Percentiles rank a stretch among this genome's conserved stretches.
These are phyloP conservation scores for Hyposoter dolosus DNA, from an alignment of 2,888 invertebrate species.

Conservation along the genomic window DNA sequence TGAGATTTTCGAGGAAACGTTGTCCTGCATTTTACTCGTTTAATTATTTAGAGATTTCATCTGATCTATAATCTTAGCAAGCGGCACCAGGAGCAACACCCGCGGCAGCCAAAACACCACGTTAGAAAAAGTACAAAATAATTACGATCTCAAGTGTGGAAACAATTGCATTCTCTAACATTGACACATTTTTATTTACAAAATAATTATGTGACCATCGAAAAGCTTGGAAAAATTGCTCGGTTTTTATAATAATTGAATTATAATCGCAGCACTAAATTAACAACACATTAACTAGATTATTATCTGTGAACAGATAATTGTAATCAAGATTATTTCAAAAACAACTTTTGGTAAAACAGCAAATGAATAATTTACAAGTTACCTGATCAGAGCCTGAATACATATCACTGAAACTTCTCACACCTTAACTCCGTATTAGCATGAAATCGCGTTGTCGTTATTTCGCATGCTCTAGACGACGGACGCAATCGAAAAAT, in stretches of 20 bases:
- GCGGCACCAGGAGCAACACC: too few species aligned
- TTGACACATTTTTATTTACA: not conserved
- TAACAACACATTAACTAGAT: not conserved
- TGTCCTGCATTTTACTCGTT: not conserved
- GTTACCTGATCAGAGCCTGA: not conserved
- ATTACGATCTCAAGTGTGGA: not conserved
- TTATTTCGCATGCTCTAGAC: conserved; percentile 68
- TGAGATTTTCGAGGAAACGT: not conserved
- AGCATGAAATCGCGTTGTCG: not conserved
- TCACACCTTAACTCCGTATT: not conserved
- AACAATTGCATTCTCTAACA: not conserved
- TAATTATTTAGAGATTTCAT: not conserved
- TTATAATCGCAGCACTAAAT: not conserved
- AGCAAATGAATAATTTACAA: not conserved
- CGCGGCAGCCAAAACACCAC: not conserved
- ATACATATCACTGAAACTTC: not conserved
- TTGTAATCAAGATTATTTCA: not conserved
- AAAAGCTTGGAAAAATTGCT: not conserved
- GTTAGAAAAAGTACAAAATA: not conserved
- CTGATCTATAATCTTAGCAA: too few species aligned
- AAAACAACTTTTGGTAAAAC: not conserved
- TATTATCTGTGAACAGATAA: not conserved
- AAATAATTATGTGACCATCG: not conserved
- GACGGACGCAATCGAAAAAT: conserved; percentile 74
- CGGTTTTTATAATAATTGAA: not conserved